Evolutionary conservation across 2,888 invertebrate genomes (phyloP), one percentile per base, ranked within the genome.

Genomic region (Protonemura montana): DNA sequence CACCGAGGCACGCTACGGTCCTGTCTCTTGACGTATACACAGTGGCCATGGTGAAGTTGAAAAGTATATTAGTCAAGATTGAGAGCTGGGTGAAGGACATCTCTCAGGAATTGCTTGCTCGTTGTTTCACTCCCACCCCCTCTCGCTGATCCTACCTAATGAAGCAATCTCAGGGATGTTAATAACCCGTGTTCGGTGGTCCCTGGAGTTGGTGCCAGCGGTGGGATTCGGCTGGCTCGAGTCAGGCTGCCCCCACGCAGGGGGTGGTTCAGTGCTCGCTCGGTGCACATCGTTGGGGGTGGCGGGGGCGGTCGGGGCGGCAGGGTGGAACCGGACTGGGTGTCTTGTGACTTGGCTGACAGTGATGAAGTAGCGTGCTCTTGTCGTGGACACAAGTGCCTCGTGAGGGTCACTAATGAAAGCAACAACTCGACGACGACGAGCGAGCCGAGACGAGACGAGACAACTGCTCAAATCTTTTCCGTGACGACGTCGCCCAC

Each of bases 401-500:
- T 78, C 78, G 27, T 78, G 78, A 78, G 78, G 78, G 78, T 78
- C 78, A 78, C 78, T 78, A 78, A 78, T 78, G 78, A 78, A 78
- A 78, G 78, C 78, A 78, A 78, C 78, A 78, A 78, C 78, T 78
- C 78, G 27, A 13, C 78, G 28, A 78, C 78, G 78, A 78, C 78
- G 35, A 35, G 35, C 78, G 16, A 78, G n/a, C 78, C 78, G 78
- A 78, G 78, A 78, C 78, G 59, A 1, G 78, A 78, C 78, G 26
- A 78, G 78, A 78, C 78, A 78, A 78, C 78, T 26, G 28, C 27
- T 26, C 78, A 78, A 78, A 78, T 78, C 78, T 78, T 78, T 78
- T 78, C 28, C 78, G 78, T 78, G 28, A 26, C 78, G 78, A 27
- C 28, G 10, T 25, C 78, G 28, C 78, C 78, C 28, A 26, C 28